Conservation (phyloP, 23 tunicate genomes). For the Aplidium turbinatum region DNA sequence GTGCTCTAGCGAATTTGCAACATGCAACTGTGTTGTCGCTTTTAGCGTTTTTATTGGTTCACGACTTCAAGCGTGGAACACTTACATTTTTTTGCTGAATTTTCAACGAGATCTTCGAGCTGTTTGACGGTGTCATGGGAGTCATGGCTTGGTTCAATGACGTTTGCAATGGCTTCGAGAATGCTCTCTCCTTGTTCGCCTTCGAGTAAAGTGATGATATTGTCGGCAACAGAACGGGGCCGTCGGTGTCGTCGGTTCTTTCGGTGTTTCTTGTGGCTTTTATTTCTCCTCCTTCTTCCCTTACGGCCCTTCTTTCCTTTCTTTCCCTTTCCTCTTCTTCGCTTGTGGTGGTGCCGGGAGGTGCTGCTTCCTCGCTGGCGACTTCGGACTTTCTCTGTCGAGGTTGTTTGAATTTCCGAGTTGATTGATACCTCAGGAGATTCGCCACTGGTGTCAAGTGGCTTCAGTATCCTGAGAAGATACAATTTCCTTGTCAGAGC, state of each 20-base stretch:
- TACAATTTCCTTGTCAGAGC: background rate
- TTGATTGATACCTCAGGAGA: background rate
- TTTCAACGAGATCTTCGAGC: background rate
- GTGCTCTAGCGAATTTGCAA: no score
- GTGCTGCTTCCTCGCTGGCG: background rate
- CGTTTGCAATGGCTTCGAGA: conserved; percentile 20
- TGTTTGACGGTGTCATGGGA: background rate
- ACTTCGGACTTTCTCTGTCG: background rate
- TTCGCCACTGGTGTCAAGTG: conserved; percentile 4
- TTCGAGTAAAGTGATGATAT: conserved; percentile 8
- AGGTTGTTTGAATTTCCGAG: no score
- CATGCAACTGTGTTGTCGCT: no score
- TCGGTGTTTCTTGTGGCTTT: background rate
- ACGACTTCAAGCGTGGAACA: background rate
- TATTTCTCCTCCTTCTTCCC: background rate
- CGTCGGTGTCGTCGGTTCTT: conserved; percentile 4
- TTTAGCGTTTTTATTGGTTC: background rate
- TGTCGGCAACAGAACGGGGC: background rate
- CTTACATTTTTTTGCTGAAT: conserved; percentile 37
- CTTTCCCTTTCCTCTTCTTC: background rate
- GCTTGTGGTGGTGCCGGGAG: background rate
- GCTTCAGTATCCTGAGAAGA: background rate
- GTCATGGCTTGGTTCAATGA: background rate
- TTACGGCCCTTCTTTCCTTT: background rate
- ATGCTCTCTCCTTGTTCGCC: conserved; percentile 12